phyloP scores from a whole-genome alignment of 2,113 vertebrate genomes.

The Oreocharis arfaki region DNA sequence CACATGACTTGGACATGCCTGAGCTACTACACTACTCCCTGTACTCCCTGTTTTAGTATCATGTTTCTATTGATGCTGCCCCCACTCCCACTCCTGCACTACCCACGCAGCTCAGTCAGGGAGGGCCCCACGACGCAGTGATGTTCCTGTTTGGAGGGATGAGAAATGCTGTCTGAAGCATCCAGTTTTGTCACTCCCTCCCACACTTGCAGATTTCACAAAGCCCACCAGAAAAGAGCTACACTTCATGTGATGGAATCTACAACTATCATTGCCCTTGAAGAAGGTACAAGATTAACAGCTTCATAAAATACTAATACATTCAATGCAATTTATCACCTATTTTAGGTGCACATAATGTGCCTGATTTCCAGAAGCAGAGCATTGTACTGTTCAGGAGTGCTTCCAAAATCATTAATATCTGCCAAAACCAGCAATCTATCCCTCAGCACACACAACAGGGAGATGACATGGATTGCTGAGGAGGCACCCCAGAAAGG shows the following conservation, averaged over 20 bases:
- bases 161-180: not conserved
- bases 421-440: not conserved
- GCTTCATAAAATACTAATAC: not conserved
- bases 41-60: not conserved
- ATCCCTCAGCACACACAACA: not conserved
- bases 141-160: accelerated
- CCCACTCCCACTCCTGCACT: not conserved
- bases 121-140: not conserved
- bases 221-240: not conserved
- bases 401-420: not conserved
- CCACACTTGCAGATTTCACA: not conserved
- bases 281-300: not conserved
- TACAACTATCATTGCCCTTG: not conserved
- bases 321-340: not conserved
- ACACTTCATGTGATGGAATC: not conserved
- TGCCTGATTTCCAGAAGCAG: not conserved
- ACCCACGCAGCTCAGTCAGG: not conserved
- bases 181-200: not conserved
- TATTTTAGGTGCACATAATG: not conserved
- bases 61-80: not conserved
- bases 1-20: no score
- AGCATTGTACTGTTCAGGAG: not conserved
- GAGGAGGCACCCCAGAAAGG: not conserved
- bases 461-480: not conserved
- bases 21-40: not conserved